phyloP scores from a whole-genome alignment of 2,888 invertebrate genomes.

The Orthosia incerta region DNA sequence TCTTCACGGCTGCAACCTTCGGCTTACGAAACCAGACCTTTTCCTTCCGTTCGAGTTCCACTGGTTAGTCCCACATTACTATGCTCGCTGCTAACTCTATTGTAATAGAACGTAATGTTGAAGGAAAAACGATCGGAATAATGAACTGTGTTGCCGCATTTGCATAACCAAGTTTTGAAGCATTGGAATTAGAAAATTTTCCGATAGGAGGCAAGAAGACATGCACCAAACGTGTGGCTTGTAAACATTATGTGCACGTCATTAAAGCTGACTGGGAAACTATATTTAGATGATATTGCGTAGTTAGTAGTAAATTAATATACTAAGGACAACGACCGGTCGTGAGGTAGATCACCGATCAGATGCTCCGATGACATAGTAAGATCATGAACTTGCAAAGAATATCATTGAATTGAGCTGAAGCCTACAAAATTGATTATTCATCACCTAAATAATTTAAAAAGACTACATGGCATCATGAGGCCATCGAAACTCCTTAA shows the following conservation, averaged over 20 bases:
- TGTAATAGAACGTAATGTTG: conserved; percentile 68
- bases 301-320: conserved; percentile 45
- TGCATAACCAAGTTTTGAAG: conserved; percentile 43
- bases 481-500: conserved; percentile 1
- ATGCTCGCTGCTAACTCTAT: conserved; percentile 57
- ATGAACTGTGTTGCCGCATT: conserved; percentile 21
- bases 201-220: conserved; percentile 31
- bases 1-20: conserved; percentile 74
- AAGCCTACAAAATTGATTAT: not conserved
- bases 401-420: not conserved
- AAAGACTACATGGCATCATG: not conserved
- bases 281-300: conserved; percentile 54
- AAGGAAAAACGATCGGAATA: conserved; percentile 60
- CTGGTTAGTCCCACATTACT: conserved; percentile 61
- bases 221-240: conserved; percentile 39
- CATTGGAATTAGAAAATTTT: conserved; percentile 23
- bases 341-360: conserved; percentile 41
- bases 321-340: conserved; percentile 47
- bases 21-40: conserved; percentile 78
- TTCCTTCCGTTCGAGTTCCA: conserved; percentile 80
- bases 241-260: conserved; percentile 32
- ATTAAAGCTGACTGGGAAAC: conserved; percentile 38
- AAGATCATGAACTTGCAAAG: conserved; percentile 37
- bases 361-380: conserved; percentile 39
- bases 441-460: conserved; percentile 7